Conservation (phyloP, 2,113 vertebrate genomes). For the Sialia sialis region DNA sequence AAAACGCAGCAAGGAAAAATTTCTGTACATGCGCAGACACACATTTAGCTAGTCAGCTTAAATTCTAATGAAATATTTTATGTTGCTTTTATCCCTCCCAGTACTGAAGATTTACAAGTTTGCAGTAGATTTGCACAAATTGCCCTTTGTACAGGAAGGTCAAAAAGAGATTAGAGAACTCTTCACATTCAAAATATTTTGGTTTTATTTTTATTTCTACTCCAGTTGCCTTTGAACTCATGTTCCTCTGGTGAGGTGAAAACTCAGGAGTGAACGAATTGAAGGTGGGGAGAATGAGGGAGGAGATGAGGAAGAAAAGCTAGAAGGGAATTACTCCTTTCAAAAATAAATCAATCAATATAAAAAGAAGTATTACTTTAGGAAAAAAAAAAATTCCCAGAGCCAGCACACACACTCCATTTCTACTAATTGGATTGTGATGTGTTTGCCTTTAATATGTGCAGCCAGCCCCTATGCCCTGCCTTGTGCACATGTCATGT, state of each 20-base stretch:
- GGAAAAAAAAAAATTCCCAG: not conserved
- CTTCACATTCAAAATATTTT: not conserved
- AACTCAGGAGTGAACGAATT: not conserved
- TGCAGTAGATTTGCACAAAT: not conserved
- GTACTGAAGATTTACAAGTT: constrained; percentile 12
- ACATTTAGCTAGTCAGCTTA: not conserved
- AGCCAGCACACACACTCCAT: constrained; percentile 35
- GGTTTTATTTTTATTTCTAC: not conserved
- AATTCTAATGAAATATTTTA: not conserved
- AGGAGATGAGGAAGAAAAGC: constrained; percentile 1
- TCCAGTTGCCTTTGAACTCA: constrained; percentile 10
- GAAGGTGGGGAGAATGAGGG: not conserved
- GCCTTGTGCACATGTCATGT: constrained; percentile 89
- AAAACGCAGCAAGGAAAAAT: not conserved
- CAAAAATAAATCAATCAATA: constrained; percentile 64
- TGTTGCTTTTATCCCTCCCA: not conserved
- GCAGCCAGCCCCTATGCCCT: constrained; percentile 86
- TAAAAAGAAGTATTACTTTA: constrained; percentile 45
- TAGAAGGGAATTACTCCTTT: constrained; percentile 15
- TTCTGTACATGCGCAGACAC: not conserved
- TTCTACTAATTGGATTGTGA: constrained; percentile 69
- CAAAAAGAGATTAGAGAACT: constrained; percentile 14
- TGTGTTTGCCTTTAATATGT: constrained; percentile 87
- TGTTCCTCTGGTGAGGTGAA: constrained; percentile 23
- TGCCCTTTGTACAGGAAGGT: not conserved